phyloP scores from a whole-genome alignment of 2,797 vertebrate genomes.

The Galaxias olidus region DNA sequence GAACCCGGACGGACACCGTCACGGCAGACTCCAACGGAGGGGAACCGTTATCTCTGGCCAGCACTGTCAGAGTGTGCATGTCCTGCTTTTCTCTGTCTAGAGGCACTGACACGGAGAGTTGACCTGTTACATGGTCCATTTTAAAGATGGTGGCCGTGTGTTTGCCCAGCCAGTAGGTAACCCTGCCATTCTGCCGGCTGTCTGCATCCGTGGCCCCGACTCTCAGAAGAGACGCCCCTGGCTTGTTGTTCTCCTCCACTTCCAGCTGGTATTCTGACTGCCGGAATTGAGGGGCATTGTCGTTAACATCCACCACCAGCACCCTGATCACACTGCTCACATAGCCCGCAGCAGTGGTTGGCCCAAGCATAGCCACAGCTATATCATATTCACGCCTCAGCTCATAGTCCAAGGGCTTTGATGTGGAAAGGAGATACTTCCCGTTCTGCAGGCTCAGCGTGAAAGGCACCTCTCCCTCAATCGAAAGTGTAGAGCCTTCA shows the following conservation, averaged over 20 bases:
- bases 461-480: conserved; percentile 73
- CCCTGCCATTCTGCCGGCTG: conserved; percentile 65
- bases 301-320: conserved; percentile 75
- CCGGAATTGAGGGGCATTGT: conserved; percentile 74
- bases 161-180: conserved; percentile 69
- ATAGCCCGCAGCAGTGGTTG: conserved; percentile 32
- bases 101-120: conserved; percentile 59
- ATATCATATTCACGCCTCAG: conserved; percentile 68
- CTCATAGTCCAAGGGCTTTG: conserved; percentile 77
- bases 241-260: conserved; percentile 78
- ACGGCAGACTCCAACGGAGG: conserved; percentile 65
- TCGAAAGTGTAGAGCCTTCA: conserved; percentile 61
- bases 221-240: conserved; percentile 55
- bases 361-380: conserved; percentile 58
- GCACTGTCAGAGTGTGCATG: conserved; percentile 62
- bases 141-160: conserved; percentile 57
- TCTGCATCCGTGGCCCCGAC: conserved; percentile 75
- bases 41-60: conserved; percentile 72
- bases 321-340: conserved; percentile 60
- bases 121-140: conserved; percentile 67
- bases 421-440: conserved; percentile 79
- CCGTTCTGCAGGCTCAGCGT: conserved; percentile 70
- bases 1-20: conserved; percentile 61
- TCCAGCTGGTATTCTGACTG: conserved; percentile 61
- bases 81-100: conserved; percentile 75